A percentile compares a stretch with the other conserved stretches of the same genome.
phyloP scores from a whole-genome alignment of 2,797 vertebrate genomes.

The Alfaro cultratus region DNA sequence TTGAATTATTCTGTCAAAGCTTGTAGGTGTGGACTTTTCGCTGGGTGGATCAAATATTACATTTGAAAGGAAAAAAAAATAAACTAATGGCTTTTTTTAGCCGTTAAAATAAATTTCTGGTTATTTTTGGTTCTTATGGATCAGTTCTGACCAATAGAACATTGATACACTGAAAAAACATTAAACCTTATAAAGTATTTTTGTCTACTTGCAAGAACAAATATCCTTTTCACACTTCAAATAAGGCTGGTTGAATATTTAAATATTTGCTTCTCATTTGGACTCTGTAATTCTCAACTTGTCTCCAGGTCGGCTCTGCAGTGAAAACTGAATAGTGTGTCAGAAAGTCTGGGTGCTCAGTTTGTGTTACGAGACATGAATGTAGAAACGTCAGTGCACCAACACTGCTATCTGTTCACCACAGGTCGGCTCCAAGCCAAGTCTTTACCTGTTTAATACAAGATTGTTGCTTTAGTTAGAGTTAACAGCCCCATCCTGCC shows the following conservation, averaged over 20 bases:
- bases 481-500: neutral
- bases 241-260: neutral
- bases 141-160: neutral
- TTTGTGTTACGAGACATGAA: neutral
- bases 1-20: slow-evolving; percentile 22
- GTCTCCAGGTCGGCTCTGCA: neutral
- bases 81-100: neutral
- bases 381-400: neutral
- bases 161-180: neutral
- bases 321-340: neutral
- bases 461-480: neutral
- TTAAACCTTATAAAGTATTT: too few species aligned
- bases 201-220: neutral
- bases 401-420: neutral
- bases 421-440: neutral
- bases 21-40: slow-evolving; percentile 17
- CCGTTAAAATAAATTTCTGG: neutral
- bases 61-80: neutral
- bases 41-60: slow-evolving; percentile 2
- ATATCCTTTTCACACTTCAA: too few species aligned
- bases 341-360: neutral
- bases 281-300: neutral
- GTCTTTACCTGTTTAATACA: neutral
- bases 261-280: neutral
- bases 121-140: neutral